phyloP scores from a whole-genome alignment of 2,113 vertebrate species.

The Crotophaga sulcirostris region DNA sequence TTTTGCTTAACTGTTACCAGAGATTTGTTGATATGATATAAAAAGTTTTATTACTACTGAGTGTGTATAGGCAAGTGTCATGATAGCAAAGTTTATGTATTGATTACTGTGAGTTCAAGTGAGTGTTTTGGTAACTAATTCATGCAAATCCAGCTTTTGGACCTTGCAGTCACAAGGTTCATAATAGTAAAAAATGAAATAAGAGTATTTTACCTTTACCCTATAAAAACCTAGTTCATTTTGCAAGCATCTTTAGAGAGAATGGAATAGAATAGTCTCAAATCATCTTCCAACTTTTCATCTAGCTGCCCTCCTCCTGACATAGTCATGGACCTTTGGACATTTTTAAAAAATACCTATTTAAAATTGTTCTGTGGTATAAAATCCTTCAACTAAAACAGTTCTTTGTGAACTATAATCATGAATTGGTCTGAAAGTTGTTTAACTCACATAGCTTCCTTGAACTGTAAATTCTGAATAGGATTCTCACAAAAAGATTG shows the following conservation, averaged over 20 bases:
- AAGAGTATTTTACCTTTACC: slow-evolving; percentile 51
- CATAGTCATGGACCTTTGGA: slow-evolving; percentile 35
- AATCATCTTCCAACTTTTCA: slow-evolving; percentile 18
- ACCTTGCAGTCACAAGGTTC: slow-evolving; percentile 50
- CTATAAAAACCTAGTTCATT: neutral
- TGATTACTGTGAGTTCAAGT: slow-evolving; percentile 66
- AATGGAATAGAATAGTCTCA: slow-evolving; percentile 29
- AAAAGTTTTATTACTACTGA: slow-evolving; percentile 65
- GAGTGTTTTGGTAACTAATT: slow-evolving; percentile 66
- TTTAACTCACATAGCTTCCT: slow-evolving; percentile 66
- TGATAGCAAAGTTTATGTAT: slow-evolving; percentile 65
- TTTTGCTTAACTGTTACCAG: slow-evolving; percentile 71
- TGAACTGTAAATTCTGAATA: slow-evolving; percentile 59
- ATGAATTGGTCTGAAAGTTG: slow-evolving; percentile 68
- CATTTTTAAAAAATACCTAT: slow-evolving; percentile 31
- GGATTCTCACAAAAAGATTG: slow-evolving; percentile 51
- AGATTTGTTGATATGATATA: slow-evolving; percentile 69
- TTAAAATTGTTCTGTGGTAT: slow-evolving; percentile 41
- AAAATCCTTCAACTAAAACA: slow-evolving; percentile 63
- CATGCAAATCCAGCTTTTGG: slow-evolving; percentile 58
- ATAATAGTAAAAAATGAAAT: slow-evolving; percentile 35
- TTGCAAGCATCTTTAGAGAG: slow-evolving; percentile 26
- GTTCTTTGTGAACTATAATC: slow-evolving; percentile 46
- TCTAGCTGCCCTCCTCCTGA: slow-evolving; percentile 23
- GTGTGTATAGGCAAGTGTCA: slow-evolving; percentile 76